Base-by-base conservation (phyloP, 2,113 vertebrate genomes). In the Heteronetta atricapilla region DNA sequence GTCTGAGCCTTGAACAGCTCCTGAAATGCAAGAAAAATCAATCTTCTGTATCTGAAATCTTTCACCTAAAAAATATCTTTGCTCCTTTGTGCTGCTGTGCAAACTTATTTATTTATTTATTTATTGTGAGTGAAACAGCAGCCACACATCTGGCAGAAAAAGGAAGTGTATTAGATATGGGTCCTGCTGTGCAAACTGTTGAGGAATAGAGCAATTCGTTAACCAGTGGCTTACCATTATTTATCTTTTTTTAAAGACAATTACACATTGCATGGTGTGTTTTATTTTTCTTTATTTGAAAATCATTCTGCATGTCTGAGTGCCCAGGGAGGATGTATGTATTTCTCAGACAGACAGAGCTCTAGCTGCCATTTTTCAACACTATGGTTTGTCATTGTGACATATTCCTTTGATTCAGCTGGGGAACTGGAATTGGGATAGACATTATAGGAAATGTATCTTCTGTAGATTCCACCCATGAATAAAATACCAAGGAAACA, bases 281-380 rank as follows among this genome's bases (percentile, higher is more conserved):
- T 85, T 87, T 69, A 70, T 90, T 92, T 42, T 44, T 38, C 48
- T 77, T 34, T 80, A 19, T 94, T 59, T 89, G 70, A 42, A 73
- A 63, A 55, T 56, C 5, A 3, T 36, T 56, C 77, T 66, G 34
- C 13, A 6, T 31, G 36, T 13, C 38, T 18, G 59, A 33, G 40
- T 46, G 69, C n/a, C 36, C 34, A 21, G 58, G 26, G 22, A 69
- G 28, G 46, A 8, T 29, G 52, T 36, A 22, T 12, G n/a, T 28
- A 1, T 53, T 3, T 25, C 60, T 7, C 20, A 44, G 29, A 5
- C 38, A 6, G 10, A 23, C 0, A 2, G n/a, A 73, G 34, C 36
- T 46, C 33, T 48, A 22, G 67, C 28, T 62, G 33, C 70, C 16
- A 1, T 18, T 59, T 53, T 66, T 29, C 29, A 62, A 38, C 40